Evolutionary conservation across 2,797 vertebrate genomes (phyloP), one percentile per base, ranked within the genome.

Genomic region (Emys orbicularis): DNA sequence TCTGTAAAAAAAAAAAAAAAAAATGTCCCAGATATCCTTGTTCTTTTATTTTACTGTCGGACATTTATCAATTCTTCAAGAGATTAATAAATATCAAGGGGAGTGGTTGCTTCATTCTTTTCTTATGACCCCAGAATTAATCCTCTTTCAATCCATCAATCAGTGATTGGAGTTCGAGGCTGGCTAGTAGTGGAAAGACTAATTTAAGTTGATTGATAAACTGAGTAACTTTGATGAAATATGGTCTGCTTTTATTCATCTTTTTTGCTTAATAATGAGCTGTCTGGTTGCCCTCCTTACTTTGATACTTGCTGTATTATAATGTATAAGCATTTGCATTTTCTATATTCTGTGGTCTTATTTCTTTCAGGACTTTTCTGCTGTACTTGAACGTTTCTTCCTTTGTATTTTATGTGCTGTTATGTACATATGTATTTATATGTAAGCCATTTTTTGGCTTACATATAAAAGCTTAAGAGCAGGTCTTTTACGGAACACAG

Each of bases 121-220:
- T 89, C 88, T 96, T 93, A 61, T 0, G 1, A 97, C 47, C 72
- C n/a, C 41, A 96, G 92, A 96, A 95, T 97, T 96, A 98, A 97
- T 98, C 79, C 83, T 80, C 79, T 76, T 96, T 65, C 81, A 81
- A 84, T 92, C 79, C 90, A 97, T 97, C 94, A 97, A 81, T 97
- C 90, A 96, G 44, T 3, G 16, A 91, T 91, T 86, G 87, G 80
- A 91, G 49, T 95, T 97, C 93, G 87, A 94, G 79, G 49, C 85
- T 96, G 82, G 88, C 47, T 89, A 77, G 47, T 91, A 95, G 90
- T 86, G 91, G 90, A 94, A 97, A 97, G 92, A 80, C 52, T 96
- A 74, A 93, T 97, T 98, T 97, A 97, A 97, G 90, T 89, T 97
- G 97, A 97, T 97, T 96, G 95, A 98, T 97, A 96, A 97, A 95